Base-by-base conservation (phyloP, 2,888 invertebrate genomes). In the Tenthredo notha region DNA sequence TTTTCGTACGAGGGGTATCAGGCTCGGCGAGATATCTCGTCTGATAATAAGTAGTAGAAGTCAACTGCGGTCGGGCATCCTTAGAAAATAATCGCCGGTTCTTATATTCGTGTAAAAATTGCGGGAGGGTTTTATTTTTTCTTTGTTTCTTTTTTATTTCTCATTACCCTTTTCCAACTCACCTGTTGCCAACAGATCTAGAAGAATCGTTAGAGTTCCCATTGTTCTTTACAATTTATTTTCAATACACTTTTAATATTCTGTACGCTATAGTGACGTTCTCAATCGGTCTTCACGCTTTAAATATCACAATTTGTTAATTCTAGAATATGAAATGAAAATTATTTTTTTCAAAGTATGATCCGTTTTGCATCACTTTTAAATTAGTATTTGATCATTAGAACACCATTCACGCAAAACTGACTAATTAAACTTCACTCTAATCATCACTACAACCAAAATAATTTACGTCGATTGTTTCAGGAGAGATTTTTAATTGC, bases 141-240 rank as follows among this genome's bases (percentile, higher is more conserved):
- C 15, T 18, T 18, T 77, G 1, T 18, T n/a, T 40, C 12, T 5
- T 12, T 54, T 54, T 2, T n/a, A n/a, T 18, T 21, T 2, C 1
- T 18, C 33, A 2, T 21, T 3, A 21, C 21, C 25, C 10, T 12
- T 21, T 54, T 4, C 29, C 33, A 33, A 61, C 80, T 80, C 37
- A 80, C 80, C 80, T 80, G 80, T 61, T 80, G 40, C 61, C 58
- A 80, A 61, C 5, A 80, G 61, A 33, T 80, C 58, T 6, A 80
- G 61, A 37, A 61, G 40, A 50, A 80, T 61, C 7, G 80, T 40
- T 9, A 58, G 25, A 40, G 50, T 12, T 12, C 61, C 40, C 58
- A 80, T 29, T 33, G 29, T 29, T 33, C 18, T 15, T 33, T 4
- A 6, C 3, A 29, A 67, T 67, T 29, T 33, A 6, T 18, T 67